Evolutionary conservation across 2,797 vertebrate genomes (phyloP), one percentile per base, ranked within the genome.

Genomic region (Labroides dimidiatus): DNA sequence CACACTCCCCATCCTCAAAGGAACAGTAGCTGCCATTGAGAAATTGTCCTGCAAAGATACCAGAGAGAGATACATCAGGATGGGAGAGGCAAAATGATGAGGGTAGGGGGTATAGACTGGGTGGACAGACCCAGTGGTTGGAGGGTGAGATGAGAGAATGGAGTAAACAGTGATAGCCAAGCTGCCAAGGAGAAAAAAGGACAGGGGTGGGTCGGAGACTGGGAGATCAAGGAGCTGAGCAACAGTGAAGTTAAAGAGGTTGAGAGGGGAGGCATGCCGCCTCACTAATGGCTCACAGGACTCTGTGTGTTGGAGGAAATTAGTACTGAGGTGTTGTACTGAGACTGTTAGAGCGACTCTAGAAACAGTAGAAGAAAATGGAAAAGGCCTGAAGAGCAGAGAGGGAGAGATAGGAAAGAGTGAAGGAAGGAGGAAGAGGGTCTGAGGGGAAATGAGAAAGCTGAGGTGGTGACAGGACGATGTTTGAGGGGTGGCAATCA

Each of bases 1-100:
- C 93, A 69, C 97, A 99, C 62, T 96, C 93, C 2, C 92, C 95
- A 13, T 96, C 94, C 85, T 99, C 96, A 74, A 99, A 99, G 0
- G 95, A 94, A 75, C 97, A 99, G 88, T 98, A 97, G 90, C 96
- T 98, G 52, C 97, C 96, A 66, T 93, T 89, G 67, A 98, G 96
- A 51, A 99, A 96, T 55, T 88, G 93, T 81, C 93, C 98, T 99
- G 77, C 50, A 78, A 71, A 79, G 71, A 82, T 36, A 85, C 14
- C 76, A 80, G 61, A 77, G 61, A 84, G 50, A 76, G 55, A 75
- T 57, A 67, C 47, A 76, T 76, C 60, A 87, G 67, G 67, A 49
- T 13, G 48, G 55, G 54, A 55, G 60, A 77, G 36, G 30, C 48
- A 36, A 17, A 58, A 78, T 69, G 67, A 75, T 71, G 33, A 52